Evolutionary conservation across 2,113 vertebrate genomes (phyloP), one percentile per base, ranked within the genome.

Genomic region (Prunella himalayana): DNA sequence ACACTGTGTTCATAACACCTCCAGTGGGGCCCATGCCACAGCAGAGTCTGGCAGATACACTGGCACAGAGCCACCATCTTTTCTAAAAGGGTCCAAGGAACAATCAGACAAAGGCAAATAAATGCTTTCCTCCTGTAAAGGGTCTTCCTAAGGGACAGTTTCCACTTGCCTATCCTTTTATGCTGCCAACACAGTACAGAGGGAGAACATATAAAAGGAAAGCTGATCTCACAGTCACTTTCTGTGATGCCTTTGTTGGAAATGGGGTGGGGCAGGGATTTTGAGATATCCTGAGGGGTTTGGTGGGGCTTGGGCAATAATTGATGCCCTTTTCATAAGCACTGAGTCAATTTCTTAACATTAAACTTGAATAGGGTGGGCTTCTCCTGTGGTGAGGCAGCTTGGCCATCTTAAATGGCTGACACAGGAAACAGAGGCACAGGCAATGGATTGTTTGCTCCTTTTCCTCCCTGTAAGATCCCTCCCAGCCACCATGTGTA

Each of bases 151-250:
- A 90, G 15, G 35, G 39, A 54, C 56, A 70, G 28, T 28, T 81
- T 80, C 60, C 39, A 57, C 37, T 56, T 57, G 37, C 33, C 54
- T 77, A 19, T 25, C 13, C 50, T 86, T 73, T 69, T n/a, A 53
- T 8, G 31, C 60, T 80, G 54, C n/a, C 53, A 76, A 9, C 9
- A 15, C 2, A 5, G 51, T 35, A 56, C 17, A 77, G 42, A 49
- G 13, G 8, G 21, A 50, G 8, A 15, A 61, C 0, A 0, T 21
- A 37, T 18, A 28, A 59, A 68, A 84, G 17, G 35, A 73, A 77
- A 87, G 35, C 11, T 69, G 54, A 80, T 71, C 50, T 77, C n/a
- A 30, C 20, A 18, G 27, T 35, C 19, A 30, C 47, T 71, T 83
- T 35, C 51, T 5, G 4, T 10, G 12, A 61, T 2, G 2, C 23